Base-by-base conservation (phyloP, 2,113 vertebrate genomes). In the Athene noctua region DNA sequence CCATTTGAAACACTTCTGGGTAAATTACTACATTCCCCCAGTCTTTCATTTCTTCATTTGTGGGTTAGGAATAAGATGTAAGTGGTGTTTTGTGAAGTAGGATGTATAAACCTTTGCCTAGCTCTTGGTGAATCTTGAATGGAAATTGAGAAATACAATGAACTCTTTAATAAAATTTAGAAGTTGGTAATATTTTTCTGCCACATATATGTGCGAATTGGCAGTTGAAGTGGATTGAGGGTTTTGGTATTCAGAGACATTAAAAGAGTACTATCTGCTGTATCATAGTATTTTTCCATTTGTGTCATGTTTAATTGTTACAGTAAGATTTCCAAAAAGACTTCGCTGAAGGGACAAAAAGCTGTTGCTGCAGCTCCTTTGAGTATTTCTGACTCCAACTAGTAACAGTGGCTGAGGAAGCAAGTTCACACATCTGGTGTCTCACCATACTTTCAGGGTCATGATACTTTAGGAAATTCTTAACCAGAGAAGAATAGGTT, bases 121-220 rank as follows among this genome's bases (percentile, higher is more conserved):
- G 18, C 7, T 83, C 55, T 74, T 62, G 44, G 18, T 38, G 61
- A 47, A 91, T 89, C 52, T 78, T 72, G 29, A 1, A 1, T 51
- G 46, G 44, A 83, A 80, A 49, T 15, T 67, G 27, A 81, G 58
- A 94, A 74, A 86, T 13, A 20, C 59, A 57, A 5, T 3, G 21
- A 90, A 51, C 2, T 3, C 3, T 80, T 80, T 51, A 49, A 66
- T 21, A 62, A n/a, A 77, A 58, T 59, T 42, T 1, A 66, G 49
- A 74, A 63, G 13, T 8, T 38, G 19, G 9, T 55, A 36, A 15
- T 42, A 17, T 14, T 94, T 83, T 93, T 67, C 55, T 91, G 40
- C 23, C 25, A 17, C 1, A 0, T 25, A 0, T 22, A 7, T 54
- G 34, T 36, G 16, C 44, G 17, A 40, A 29, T 12, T n/a, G 27